Base-by-base conservation (phyloP, 2,113 vertebrate species). In the Beaufortia kweichowensis region DNA sequence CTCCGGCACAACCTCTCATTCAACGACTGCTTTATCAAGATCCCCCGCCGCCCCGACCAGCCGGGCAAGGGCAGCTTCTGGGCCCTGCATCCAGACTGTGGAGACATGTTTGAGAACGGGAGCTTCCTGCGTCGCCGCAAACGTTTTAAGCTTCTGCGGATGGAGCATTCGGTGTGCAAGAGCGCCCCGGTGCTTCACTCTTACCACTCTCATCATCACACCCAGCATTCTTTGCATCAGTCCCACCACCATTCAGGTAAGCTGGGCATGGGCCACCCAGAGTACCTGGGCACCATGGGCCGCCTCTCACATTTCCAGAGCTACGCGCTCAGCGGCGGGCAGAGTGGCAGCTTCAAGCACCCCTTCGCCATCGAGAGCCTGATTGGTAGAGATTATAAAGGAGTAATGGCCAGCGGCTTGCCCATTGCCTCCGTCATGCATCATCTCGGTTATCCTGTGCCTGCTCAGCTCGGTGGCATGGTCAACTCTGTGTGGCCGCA, bases 391-490 rank as follows among this genome's bases (percentile, higher is more conserved):
- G 96, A 98, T 90, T 98, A 96, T 84, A 98, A 98, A 84, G 95
- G 95, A 0, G 93, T 96, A 85, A 91, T 97, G 91, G 92, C 95
- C 2, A 87, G 94, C 15, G 95, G 96, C 62, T 88, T 98, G 77
- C 96, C 96, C 4, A 84, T 98, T 84, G 95, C 95, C 23, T 97
- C 96, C 0, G 95, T 98, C 86, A 98, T 98, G 96, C 96, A 98
- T 84, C 95, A 95, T 77, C 87, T 98, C 77, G 96, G 96, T 57
- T 98, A 98, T 85, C 94, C 97, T 0, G 92, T 98, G 70, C 93
- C 95, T 0, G 84, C 94, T 48, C 96, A 96, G 82, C 92, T 98
- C 28, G 92, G 95, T 85, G 92, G 94, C 74, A 89, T 98, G 84
- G 94, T 98, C 76, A 90, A 94, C 85, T 96, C 96, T 3, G 91